phyloP scores from a whole-genome alignment of 30 jellyfish, hydroid and myxozoan genomes.

The Sanderia malayensis region DNA sequence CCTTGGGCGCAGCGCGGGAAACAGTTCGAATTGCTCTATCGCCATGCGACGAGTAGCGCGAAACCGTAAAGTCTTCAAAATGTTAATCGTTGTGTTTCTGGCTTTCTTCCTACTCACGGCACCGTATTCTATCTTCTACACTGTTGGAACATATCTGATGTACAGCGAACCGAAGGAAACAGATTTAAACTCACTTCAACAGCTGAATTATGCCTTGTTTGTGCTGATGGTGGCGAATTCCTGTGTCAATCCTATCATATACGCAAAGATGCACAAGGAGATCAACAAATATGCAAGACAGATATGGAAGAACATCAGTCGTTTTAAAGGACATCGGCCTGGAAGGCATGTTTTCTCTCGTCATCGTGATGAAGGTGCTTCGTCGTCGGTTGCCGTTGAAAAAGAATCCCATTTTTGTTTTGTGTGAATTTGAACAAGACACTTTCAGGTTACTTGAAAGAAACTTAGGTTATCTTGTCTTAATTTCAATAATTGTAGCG shows the following conservation, averaged over 20 bases:
- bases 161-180: constrained; percentile 20
- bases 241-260: constrained; percentile 36
- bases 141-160: constrained; percentile 35
- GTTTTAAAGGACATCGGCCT: neutral
- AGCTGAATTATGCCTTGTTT: constrained; percentile 36
- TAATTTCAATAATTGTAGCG: no score
- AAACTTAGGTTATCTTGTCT: no score
- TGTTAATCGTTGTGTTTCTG: constrained; percentile 21
- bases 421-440: no score
- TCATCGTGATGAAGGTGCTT: neutral
- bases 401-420: no score
- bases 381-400: neutral
- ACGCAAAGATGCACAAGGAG: constrained; percentile 49
- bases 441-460: no score
- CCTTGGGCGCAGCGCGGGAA: constrained; percentile 7
- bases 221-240: constrained; percentile 44
- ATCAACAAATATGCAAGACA: constrained; percentile 21
- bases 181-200: constrained; percentile 6
- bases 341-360: neutral
- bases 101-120: constrained; percentile 38
- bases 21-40: neutral
- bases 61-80: constrained; percentile 23
- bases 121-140: constrained; percentile 44
- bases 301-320: neutral
- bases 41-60: constrained; percentile 30